These are phyloP conservation scores for Polietes domitor DNA, from an alignment of 2,888 invertebrate species.

Conservation along the genomic window DNA sequence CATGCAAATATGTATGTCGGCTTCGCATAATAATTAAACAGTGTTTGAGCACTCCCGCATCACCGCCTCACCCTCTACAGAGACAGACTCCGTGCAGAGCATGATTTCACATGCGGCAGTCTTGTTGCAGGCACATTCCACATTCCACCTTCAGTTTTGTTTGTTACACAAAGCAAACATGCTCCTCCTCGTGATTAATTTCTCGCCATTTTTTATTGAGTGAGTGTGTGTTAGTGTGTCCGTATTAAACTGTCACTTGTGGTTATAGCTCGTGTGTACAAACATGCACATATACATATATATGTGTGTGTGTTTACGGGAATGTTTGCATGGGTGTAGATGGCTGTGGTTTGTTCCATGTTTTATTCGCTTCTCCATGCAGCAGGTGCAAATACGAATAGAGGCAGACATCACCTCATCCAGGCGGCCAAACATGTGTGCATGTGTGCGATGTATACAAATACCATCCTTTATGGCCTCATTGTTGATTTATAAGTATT, in stretches of 20 bases:
- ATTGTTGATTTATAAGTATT: background rate
- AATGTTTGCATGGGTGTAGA: background rate
- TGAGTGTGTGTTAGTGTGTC: background rate
- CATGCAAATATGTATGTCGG: background rate
- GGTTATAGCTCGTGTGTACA: slow-evolving; percentile 1
- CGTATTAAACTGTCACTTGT: slow-evolving; percentile 31
- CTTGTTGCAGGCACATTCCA: background rate
- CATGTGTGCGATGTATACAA: background rate
- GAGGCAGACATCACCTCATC: background rate
- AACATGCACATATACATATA: background rate
- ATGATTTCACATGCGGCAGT: too few relatives aligned
- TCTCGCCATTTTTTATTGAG: slow-evolving; percentile 11
- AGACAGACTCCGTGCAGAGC: too few relatives aligned
- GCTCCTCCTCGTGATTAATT: slow-evolving; percentile 21
- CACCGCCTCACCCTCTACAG: background rate
- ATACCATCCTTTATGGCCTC: slow-evolving; percentile 4
- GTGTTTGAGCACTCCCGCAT: background rate
- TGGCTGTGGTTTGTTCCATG: background rate
- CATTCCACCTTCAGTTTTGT: background rate
- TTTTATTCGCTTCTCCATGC: background rate
- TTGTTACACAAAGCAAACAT: background rate
- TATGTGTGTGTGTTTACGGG: background rate
- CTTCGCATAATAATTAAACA: background rate
- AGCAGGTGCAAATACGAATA: background rate
- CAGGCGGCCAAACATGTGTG: background rate